These are phyloP conservation scores for Drosophila erecta DNA, from an alignment of 1,140 invertebrate species.

Conservation along the genomic window DNA sequence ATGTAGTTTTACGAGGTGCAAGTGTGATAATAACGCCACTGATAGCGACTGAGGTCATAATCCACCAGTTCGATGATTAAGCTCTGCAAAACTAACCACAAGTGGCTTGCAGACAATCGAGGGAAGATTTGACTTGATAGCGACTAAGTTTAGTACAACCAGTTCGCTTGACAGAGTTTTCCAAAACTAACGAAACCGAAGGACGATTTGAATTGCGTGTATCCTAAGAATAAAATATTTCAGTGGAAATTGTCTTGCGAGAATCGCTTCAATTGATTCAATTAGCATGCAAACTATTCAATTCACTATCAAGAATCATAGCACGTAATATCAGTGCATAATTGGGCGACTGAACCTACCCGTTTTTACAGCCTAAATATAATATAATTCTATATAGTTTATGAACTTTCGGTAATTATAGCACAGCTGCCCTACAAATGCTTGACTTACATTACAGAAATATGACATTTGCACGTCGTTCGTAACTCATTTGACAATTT, in stretches of 20 bases:
- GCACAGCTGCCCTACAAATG: not conserved
- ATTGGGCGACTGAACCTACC: not conserved
- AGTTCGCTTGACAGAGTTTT: no score
- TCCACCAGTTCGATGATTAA: not conserved
- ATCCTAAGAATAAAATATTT: not conserved
- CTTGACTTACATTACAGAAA: not conserved
- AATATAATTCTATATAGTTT: not conserved
- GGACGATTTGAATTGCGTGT: no score
- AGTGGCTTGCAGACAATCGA: not conserved
- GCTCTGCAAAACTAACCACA: not conserved
- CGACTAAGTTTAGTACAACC: no score
- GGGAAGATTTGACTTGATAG: not conserved
- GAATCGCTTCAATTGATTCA: not conserved
- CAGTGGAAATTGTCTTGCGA: not conserved
- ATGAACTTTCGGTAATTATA: not conserved
- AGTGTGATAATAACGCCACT: not conserved
- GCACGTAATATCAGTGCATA: not conserved
- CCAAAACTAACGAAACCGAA: no score
- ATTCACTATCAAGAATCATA: no score
- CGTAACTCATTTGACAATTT: not conserved
- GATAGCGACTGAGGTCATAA: not conserved
- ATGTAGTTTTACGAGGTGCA: not conserved
- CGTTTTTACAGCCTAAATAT: not conserved
- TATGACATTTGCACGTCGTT: conserved; percentile 13
- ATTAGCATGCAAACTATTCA: not conserved